Evolutionary conservation across 2,113 vertebrate species (phyloP), one percentile per base, ranked within the genome.

Genomic region (Brienomyrus brachyistius): DNA sequence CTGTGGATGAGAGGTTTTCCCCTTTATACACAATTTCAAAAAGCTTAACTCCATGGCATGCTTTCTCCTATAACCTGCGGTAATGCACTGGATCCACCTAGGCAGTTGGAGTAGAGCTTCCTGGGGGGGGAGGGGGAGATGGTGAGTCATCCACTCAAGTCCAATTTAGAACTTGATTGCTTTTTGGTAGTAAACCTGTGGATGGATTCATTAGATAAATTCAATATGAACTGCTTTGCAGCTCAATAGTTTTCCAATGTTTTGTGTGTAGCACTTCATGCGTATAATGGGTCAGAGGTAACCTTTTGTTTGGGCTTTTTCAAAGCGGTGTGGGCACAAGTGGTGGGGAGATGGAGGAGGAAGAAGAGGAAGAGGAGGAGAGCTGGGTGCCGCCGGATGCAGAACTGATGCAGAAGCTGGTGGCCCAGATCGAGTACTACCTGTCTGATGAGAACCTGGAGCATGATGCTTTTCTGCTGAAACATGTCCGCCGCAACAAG

Each of bases 381-480:
- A 96, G 97, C 94, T 99, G 98, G 98, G 97, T 96, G 94, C 97
- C 98, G 11, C 98, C 98, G 0, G 97, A 98, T 27, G 74, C 94
- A 2, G 97, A 98, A 15, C 95, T 99, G 86, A 97, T 97, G 91
- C 95, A 96, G 94, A 98, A 98, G 90, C 93, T 99, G 93, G 95
- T 99, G 80, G 91, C 96, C 21, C 98, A 99, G 96, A 98, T 99
- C 0, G 98, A 99, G 82, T 99, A 97, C 92, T 99, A 99, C 93
- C 96, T 99, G 92, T 99, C 98, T 0, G 98, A 99, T 56, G 98
- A 98, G 87, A 99, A 99, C 95, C 96, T 99, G 91, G 98, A 99
- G 93, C 98, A 98, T 66, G 98, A 99, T 0, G 97, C 98, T 91
- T 99, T 99, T 92, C 96, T 99, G 89, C 96, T 99, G 31, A 99